Evolutionary conservation across 2,113 vertebrate genomes (phyloP).

Genomic region (Otocyon megalotis): DNA sequence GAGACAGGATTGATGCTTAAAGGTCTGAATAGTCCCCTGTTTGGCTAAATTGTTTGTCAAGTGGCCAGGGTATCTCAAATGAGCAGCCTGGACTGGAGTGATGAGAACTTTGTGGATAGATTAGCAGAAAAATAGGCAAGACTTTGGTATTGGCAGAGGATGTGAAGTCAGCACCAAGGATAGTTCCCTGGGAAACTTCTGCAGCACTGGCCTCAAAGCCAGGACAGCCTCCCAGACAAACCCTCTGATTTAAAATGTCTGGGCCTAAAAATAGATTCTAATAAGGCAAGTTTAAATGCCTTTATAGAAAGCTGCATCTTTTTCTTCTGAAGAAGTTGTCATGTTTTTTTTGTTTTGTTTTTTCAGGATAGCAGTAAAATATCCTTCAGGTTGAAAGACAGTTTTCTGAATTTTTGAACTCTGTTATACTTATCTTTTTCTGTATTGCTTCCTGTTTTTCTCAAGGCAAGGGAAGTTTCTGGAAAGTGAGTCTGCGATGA

Average conservation of each 20-base stretch:
- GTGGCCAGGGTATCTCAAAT: not conserved
- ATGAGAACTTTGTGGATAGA: not conserved
- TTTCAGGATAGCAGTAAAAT: not conserved
- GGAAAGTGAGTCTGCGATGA: not conserved
- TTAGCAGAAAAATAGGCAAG: not conserved
- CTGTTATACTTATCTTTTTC: not conserved
- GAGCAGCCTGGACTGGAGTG: not conserved
- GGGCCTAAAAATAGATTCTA: not conserved
- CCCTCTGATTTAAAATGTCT: not conserved
- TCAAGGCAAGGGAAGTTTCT: not conserved
- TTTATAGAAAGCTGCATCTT: not conserved
- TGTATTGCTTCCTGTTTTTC: not conserved
- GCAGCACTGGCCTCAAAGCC: not conserved
- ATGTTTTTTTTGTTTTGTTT: not conserved
- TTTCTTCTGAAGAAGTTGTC: not conserved
- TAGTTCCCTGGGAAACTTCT: not conserved
- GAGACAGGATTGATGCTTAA: not conserved
- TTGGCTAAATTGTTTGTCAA: not conserved
- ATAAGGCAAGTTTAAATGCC: not conserved
- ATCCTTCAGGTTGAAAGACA: not conserved
- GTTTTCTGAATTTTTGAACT: constrained; percentile 9
- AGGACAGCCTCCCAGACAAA: not conserved
- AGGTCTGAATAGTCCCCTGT: not conserved
- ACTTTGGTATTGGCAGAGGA: not conserved
- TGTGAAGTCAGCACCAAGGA: constrained; percentile 12